Conservation (phyloP, 1,140 invertebrate species). For the Dendroctonus ponderosae region DNA sequence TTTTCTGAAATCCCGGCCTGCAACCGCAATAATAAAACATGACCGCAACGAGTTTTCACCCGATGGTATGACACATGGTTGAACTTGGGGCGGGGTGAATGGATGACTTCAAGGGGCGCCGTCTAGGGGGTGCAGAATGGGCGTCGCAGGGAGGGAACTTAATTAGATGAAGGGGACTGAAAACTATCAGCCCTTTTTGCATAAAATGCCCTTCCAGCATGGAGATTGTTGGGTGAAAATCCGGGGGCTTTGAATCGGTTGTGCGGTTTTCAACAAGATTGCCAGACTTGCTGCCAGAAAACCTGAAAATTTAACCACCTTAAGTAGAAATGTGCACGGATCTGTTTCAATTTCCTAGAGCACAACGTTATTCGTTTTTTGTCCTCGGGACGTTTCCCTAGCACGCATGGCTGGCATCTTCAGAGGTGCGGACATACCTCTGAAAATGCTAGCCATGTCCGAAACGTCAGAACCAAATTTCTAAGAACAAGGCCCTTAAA, state of each 20-base stretch:
- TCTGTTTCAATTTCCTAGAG: no score
- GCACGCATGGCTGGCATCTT: no score
- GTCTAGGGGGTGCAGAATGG: conserved; percentile 30
- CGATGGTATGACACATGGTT: conserved; percentile 38
- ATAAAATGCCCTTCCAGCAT: conserved; percentile 17
- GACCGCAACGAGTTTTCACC: conserved; percentile 24
- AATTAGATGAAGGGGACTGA: conserved; percentile 33
- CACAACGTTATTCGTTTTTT: no score
- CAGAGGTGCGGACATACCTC: no score
- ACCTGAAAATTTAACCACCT: no score
- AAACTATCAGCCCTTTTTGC: conserved; percentile 30
- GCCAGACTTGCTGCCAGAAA: not conserved
- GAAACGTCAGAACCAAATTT: no score
- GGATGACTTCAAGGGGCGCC: conserved; percentile 7
- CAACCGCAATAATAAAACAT: conserved; percentile 18
- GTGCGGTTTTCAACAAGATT: conserved; percentile 9
- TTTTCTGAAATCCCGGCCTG: conserved; percentile 19
- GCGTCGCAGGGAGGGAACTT: conserved; percentile 35
- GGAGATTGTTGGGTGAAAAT: conserved; percentile 6
- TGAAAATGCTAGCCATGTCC: no score
- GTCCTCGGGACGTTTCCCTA: no score
- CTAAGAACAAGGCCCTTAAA: no score
- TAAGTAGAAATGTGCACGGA: no score
- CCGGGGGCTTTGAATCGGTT: conserved; percentile 8
- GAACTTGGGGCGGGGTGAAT: conserved; percentile 31